Evolutionary conservation across 2,113 vertebrate species (phyloP), one percentile per base, ranked within the genome.

Genomic region (Ochotona curzoniae): DNA sequence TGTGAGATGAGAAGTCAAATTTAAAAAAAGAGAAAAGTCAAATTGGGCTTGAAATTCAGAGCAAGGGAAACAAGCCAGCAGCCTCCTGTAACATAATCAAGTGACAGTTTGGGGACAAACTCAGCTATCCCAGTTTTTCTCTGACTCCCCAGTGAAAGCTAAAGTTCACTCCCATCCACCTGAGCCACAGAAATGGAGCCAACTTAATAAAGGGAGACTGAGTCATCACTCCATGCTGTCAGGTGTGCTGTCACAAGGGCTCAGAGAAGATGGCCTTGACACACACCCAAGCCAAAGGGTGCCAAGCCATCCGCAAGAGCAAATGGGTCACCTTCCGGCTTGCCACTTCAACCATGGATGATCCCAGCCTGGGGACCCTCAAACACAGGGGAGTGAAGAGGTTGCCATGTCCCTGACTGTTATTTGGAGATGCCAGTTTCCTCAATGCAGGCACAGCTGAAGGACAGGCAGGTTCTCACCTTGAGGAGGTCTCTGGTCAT

Each of bases 401-500:
- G 15, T 21, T 23, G 8, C 18, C 66, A 17, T 23, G 35, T 51
- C 18, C 54, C 44, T 20, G 8, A 20, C 82, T 13, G 30, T 15
- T 75, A 86, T 38, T 93, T 69, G 35, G 25, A 35, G 78, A 63
- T 78, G 15, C 70, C 6, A 63, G 20, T 23, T 66, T 57, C 20
- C 49, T 20, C 47, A 1, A 14, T 7, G 44, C 9, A 51, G 6
- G 76, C 30, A 83, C 11, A 66, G 21, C 12, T 30, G 1, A 2
- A 13, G 32, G 26, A 90, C 13, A 17, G 6, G 47, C 75, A 70
- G 17, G 78, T 0, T 78, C 0, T 57, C 96, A 99, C 99, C 98
- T 99, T 99, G 1, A 99, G 99, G 80, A 99, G 30, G 2, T 99
- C 99, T 88, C 99, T 98, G 1, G 97, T 98, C 99, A 99, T 99